These are phyloP conservation scores for Pseudotriccus pelzelni DNA, from an alignment of 2,797 vertebrate genomes.

Conservation along the genomic window DNA sequence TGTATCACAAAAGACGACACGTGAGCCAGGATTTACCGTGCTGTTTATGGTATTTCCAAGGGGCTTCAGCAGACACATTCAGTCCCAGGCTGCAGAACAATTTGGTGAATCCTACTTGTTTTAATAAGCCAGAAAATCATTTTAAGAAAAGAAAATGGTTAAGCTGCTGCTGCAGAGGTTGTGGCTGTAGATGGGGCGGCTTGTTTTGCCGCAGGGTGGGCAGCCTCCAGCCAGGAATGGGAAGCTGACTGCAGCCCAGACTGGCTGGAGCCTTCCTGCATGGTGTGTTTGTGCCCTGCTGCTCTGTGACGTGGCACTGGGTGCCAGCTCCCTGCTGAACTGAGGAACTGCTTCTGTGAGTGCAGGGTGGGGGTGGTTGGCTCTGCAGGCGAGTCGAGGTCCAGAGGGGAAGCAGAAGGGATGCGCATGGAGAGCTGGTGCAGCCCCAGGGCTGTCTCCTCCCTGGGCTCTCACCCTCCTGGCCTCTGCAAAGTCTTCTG, in stretches of 20 bases:
- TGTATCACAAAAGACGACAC: accelerated
- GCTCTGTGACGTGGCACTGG: neutral
- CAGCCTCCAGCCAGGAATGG: neutral
- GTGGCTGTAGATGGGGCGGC: neutral
- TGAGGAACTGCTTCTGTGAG: neutral
- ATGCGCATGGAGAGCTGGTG: neutral
- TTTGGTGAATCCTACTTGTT: neutral
- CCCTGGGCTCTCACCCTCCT: neutral
- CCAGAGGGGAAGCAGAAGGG: neutral
- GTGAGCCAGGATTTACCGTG: neutral
- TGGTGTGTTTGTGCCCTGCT: neutral
- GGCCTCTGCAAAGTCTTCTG: neutral
- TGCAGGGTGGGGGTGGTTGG: neutral
- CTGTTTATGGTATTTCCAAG: neutral
- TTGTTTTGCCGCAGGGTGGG: neutral
- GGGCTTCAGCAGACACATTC: accelerated
- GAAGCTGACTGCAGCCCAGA: neutral
- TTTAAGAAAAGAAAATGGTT: neutral
- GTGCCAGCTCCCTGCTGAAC: neutral
- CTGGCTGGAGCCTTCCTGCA: neutral
- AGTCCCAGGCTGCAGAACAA: neutral
- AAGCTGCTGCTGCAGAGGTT: neutral
- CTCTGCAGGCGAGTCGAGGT: neutral
- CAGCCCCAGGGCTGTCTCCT: neutral
- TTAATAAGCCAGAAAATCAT: neutral